phyloP scores from a whole-genome alignment of 2,797 vertebrate species.

The Florisuga fusca region DNA sequence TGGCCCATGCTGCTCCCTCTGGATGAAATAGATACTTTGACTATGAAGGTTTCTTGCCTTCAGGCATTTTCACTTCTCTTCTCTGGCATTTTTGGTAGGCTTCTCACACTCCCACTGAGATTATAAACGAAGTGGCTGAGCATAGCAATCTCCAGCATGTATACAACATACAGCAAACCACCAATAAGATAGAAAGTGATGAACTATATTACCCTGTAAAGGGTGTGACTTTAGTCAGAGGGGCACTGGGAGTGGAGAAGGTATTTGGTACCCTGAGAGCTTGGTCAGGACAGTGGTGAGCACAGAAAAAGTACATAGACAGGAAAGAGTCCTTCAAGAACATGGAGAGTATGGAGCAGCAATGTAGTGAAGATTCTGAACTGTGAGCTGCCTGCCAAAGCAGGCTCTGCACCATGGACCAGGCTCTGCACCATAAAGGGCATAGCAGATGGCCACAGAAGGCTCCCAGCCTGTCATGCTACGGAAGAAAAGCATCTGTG shows the following conservation, averaged over 20 bases:
- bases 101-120: constrained; percentile 45
- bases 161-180: background rate
- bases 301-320: constrained; percentile 13
- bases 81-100: constrained; percentile 16
- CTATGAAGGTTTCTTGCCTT: background rate
- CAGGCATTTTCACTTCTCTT: background rate
- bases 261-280: background rate
- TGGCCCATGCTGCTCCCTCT: background rate
- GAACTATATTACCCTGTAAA: background rate
- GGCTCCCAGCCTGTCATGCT: background rate
- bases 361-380: background rate
- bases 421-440: background rate
- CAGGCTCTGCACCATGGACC: background rate
- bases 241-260: background rate
- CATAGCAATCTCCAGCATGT: constrained; percentile 3
- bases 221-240: constrained; percentile 2
- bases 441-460: background rate
- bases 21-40: background rate
- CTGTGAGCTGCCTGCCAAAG: background rate
- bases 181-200: constrained; percentile 4
- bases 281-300: background rate
- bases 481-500: background rate
- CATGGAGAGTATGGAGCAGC: background rate
- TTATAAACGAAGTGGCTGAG: constrained; percentile 57
- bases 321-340: constrained; percentile 12